Conservation (phyloP, 2,888 invertebrate species). For the Steinernema scapterisci region DNA sequence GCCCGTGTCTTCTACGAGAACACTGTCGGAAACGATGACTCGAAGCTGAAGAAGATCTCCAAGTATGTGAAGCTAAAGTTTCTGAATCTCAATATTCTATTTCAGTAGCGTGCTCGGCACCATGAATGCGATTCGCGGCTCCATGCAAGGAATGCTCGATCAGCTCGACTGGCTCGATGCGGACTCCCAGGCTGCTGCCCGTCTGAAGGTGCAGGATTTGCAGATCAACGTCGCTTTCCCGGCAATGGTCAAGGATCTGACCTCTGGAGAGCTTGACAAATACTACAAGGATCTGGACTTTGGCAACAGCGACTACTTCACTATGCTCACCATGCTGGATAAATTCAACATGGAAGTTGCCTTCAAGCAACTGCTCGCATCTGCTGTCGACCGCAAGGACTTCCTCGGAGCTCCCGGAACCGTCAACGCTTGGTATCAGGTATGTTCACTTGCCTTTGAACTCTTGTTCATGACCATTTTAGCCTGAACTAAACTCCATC, state of each 20-base stretch:
- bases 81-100: too few species aligned
- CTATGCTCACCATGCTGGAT: conserved; percentile 45
- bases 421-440: conserved; percentile 60
- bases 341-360: conserved; percentile 48
- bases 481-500: conserved; percentile 36
- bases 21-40: conserved; percentile 7
- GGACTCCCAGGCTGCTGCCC: conserved; percentile 47
- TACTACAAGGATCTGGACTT: conserved; percentile 46
- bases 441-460: background rate
- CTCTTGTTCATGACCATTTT: background rate
- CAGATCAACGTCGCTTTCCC: conserved; percentile 51
- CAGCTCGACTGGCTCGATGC: conserved; percentile 54
- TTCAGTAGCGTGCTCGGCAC: conserved; percentile 45
- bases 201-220: conserved; percentile 45
- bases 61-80: background rate
- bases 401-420: conserved; percentile 60
- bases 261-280: conserved; percentile 35
- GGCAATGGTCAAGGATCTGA: conserved; percentile 48
- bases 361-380: conserved; percentile 45
- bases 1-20: conserved; percentile 35
- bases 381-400: conserved; percentile 50
- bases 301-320: conserved; percentile 46
- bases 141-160: conserved; percentile 58
- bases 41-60: background rate
- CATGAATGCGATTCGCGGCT: conserved; percentile 49